Evolutionary conservation across 2,797 vertebrate genomes (phyloP).

Genomic region (Acipenser ruthenus): DNA sequence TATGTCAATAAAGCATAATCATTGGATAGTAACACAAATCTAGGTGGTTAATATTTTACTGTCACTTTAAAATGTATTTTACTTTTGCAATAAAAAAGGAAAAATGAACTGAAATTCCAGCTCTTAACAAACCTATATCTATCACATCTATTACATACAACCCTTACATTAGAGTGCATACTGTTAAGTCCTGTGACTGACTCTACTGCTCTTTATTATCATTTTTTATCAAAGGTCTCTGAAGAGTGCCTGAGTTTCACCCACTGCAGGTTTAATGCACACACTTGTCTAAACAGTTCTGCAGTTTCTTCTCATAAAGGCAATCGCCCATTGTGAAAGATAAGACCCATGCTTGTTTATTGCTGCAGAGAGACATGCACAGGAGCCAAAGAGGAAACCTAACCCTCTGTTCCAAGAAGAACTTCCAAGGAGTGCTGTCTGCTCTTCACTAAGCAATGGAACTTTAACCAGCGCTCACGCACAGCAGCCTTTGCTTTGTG

Average conservation of each 20-base stretch:
- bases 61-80: no score
- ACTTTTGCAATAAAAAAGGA: no score
- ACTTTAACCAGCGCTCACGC: no score
- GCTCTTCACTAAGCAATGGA: neutral
- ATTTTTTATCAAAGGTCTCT: neutral
- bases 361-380: slow-evolving; percentile 23
- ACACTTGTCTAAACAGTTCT: slow-evolving; percentile 39
- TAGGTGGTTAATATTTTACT: no score
- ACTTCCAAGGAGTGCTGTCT: slow-evolving; percentile 21
- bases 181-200: no score
- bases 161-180: no score
- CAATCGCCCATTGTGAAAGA: slow-evolving; percentile 43
- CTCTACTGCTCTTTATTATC: no score
- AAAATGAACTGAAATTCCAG: no score
- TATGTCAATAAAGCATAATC: no score
- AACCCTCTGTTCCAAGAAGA: slow-evolving; percentile 24
- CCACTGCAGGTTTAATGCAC: slow-evolving; percentile 32
- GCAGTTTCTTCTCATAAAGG: slow-evolving; percentile 41
- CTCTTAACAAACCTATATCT: no score
- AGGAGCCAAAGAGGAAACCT: slow-evolving; percentile 29
- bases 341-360: slow-evolving; percentile 39
- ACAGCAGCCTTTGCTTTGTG: slow-evolving; percentile 9
- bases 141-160: no score
- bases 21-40: no score
- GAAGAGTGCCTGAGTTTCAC: neutral